Conservation (phyloP, 2,888 invertebrate species). For the Philopedon plagiatum region DNA sequence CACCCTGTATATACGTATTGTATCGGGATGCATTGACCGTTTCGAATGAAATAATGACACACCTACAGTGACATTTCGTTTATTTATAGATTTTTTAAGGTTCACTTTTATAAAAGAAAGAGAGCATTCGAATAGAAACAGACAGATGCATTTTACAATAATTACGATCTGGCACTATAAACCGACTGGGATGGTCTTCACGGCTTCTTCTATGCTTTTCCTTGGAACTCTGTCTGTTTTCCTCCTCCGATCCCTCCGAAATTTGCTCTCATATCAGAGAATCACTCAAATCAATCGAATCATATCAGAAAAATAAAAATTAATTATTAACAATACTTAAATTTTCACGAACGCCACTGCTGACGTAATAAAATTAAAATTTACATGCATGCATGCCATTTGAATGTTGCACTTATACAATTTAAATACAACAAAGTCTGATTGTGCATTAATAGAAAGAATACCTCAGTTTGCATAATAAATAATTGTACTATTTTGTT, state of each 20-base stretch:
- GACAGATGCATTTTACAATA: no score
- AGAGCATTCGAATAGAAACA: not conserved
- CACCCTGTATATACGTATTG: no score
- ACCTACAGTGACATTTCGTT: constrained; percentile 14
- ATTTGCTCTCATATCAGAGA: no score
- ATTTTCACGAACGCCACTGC: constrained; percentile 1
- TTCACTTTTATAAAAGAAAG: not conserved
- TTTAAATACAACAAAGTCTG: constrained; percentile 14
- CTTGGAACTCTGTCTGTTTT: no score
- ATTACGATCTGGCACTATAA: no score
- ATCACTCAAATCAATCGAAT: no score
- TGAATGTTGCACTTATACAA: constrained; percentile 8
- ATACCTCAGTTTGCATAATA: constrained; percentile 20
- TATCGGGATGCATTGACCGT: constrained; percentile 9
- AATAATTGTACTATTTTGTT: constrained; percentile 19
- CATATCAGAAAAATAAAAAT: not conserved
- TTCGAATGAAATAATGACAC: constrained; percentile 12
- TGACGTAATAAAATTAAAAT: constrained; percentile 15
- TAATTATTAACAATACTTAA: not conserved
- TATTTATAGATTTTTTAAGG: not conserved
- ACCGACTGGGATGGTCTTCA: no score
- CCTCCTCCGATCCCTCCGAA: no score
- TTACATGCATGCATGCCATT: constrained; percentile 6
- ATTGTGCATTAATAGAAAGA: constrained; percentile 24
- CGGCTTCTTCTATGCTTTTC: no score